Base-by-base conservation (phyloP, 2,113 vertebrate species). In the Boulengeromyrus knoepffleri region DNA sequence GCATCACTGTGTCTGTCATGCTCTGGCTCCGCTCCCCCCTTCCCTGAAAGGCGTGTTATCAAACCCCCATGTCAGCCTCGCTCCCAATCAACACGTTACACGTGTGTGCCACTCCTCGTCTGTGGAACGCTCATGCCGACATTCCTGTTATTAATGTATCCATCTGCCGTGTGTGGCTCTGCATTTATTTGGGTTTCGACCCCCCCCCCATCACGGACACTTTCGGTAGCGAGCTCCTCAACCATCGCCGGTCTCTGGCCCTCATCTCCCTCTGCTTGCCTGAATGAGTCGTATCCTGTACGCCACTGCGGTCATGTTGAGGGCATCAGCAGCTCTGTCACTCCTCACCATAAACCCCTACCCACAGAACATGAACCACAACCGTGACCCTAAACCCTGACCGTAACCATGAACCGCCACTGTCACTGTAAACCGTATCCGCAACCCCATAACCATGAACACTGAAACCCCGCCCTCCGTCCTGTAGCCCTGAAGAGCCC, bases 401-500 rank as follows among this genome's bases (percentile, higher is more conserved):
- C 56, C 19, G 19, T 7, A 21, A 21, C 53, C 19, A 19, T 53
- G 5, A 53, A 53, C 17, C 17, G 17, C 24, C 62, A 13, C 62
- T 66, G 62, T 66, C 62, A 27, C 10, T 66, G 62, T 13, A 31
- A 27, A 12, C 62, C 3, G 5, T 58, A 8, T 8, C 21, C 24
- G 24, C 10, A 9, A 70, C 62, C 10, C 62, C n/a, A 4, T 31
- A 70, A 70, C 58, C 58, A 8, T 58, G 53, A 24, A 19, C 2
- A 13, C 62, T 27, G n/a, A 12, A 27, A 27, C 94, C 88, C 31
- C 90, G 94, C 92, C 17, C 87, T 94, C 91, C 74, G 91, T 89
- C 92, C 92, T 89, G 90, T 93, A 99, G 99, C 98, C 91, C 96
- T 99, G 95, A 99, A 99, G 96, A 97, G 97, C 91, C 98, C 98